A percentile compares a stretch with the other conserved stretches of the same genome.
Evolutionary conservation across 2,888 invertebrate species (phyloP).

Genomic region (Hyppa rectilinea): DNA sequence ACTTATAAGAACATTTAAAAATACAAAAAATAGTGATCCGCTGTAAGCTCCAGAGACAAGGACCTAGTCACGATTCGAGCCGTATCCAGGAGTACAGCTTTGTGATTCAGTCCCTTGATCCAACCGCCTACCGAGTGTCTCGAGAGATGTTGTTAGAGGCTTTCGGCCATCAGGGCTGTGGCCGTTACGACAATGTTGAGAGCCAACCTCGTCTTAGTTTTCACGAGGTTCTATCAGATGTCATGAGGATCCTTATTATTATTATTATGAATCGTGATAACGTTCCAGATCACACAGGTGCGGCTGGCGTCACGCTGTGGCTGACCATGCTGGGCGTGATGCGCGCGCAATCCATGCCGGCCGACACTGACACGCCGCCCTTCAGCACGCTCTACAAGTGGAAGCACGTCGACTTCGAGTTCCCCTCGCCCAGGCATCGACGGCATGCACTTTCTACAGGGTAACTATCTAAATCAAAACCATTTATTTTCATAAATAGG

Average conservation of each 20-base stretch:
- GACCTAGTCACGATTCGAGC: neutral
- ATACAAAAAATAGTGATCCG: too few species aligned
- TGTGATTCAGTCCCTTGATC: neutral
- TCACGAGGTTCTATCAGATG: neutral
- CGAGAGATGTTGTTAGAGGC: neutral
- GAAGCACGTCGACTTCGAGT: constrained; percentile 94
- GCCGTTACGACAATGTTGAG: neutral
- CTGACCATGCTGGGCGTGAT: constrained; percentile 87
- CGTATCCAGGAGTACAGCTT: neutral
- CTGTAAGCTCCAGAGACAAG: neutral
- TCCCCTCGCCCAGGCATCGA: constrained; percentile 90
- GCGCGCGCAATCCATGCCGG: constrained; percentile 80
- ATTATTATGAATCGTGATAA: neutral
- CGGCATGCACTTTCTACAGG: constrained; percentile 91
- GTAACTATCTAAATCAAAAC: constrained; percentile 73
- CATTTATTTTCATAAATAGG: neutral
- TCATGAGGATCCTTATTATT: neutral
- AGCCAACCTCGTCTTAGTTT: too few species aligned
- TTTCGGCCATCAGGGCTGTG: neutral
- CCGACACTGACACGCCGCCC: constrained; percentile 88
- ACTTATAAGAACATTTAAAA: neutral
- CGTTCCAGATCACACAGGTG: constrained; percentile 72
- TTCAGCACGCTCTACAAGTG: constrained; percentile 93
- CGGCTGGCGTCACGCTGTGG: constrained; percentile 86
- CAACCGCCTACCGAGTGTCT: neutral